Conservation (phyloP, 2,113 vertebrate genomes). For the Callaeas wilsoni region DNA sequence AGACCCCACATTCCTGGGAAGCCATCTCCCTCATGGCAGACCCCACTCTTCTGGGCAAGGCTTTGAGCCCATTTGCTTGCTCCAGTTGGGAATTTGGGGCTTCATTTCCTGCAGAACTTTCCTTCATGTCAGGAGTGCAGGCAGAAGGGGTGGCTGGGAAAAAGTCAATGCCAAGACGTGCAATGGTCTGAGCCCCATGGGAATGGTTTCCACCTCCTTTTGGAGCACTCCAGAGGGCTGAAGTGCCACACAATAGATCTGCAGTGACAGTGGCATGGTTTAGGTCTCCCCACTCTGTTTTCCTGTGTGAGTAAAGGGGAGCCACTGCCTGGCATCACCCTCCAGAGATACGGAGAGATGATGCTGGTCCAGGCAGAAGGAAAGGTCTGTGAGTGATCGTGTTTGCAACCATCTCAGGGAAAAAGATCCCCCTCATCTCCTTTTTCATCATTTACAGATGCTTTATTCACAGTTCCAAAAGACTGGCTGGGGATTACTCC, state of each 20-base stretch:
- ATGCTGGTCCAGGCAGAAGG: background rate
- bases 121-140: rapidly evolving
- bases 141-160: background rate
- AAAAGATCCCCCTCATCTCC: background rate
- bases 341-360: background rate
- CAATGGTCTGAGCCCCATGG: background rate
- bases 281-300: background rate
- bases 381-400: background rate
- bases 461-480: constrained; percentile 32
- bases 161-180: background rate
- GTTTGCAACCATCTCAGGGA: constrained; percentile 19
- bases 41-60: background rate
- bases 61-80: background rate
- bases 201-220: background rate
- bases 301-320: background rate
- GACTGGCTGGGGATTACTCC: constrained; percentile 38
- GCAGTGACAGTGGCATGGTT: background rate
- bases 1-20: background rate
- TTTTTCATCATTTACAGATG: constrained; percentile 47
- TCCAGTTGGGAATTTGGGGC: background rate
- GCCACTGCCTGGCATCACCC: background rate
- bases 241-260: background rate
- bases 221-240: background rate
- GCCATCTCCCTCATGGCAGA: background rate
- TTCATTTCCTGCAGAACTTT: background rate